Base-by-base conservation (phyloP, 2,888 invertebrate genomes). In the Fissipunctia ypsillon region DNA sequence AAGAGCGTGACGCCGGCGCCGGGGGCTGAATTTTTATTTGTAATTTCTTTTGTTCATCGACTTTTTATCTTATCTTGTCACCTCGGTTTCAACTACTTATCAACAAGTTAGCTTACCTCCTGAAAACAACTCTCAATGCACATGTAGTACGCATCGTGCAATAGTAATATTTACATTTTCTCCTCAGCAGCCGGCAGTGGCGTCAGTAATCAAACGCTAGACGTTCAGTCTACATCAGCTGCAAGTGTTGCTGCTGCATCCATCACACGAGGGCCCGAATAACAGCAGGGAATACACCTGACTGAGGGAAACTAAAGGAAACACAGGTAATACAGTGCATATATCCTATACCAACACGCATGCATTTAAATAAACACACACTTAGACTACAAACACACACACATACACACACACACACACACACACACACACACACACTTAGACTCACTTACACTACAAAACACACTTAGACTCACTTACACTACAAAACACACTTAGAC, bases 201-300 rank as follows among this genome's bases (percentile, higher is more conserved):
- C 56, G 76, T 68, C 60, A 66, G 80, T 79, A 80, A 83, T 85
- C 84, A 82, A 80, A 77, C 69, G 73, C 43, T 48, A 81, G 82
- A 84, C 80, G 81, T 86, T 90, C 76, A 78, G 80, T 90, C 90
- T 90, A 85, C 88, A 90, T 90, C 91, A 88, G 69, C 75, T 74
- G 85, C 91, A 89, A 90, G 86, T 88, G 90, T 84, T 88, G 84
- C 80, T 80, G 69, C 76, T 73, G 65, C 83, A 89, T 89, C 82
- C 74, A 89, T 89, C 76, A 84, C 81, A 38, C 6, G 64, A 77
- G 60, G 60, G 41, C 54, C n/a, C 60, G 57, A 10, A 59, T 67
- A 71, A 72, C 83, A 80, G 83, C 56, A 41, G 35, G 57, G 74
- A 65, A 35, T 79, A 74, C 65, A 81, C 61, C 60, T 45, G 22